phyloP scores from a whole-genome alignment of 2,113 vertebrate species.

The Albula glossodonta region DNA sequence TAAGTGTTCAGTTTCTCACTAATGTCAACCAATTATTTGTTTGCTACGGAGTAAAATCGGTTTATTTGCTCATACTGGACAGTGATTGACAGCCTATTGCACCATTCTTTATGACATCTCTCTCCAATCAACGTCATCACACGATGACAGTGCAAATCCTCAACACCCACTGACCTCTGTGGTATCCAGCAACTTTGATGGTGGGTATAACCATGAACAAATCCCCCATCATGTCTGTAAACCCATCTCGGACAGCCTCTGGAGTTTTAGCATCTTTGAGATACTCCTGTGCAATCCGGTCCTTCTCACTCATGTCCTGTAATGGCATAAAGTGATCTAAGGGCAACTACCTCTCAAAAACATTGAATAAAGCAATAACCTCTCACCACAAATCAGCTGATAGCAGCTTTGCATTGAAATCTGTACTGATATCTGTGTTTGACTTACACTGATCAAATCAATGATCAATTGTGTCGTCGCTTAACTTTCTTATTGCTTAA shows the following conservation, averaged over 20 bases:
- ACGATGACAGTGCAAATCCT: neutral
- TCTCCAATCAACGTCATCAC: neutral
- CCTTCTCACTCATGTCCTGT: conserved; percentile 49
- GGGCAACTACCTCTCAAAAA: neutral
- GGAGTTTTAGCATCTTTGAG: conserved; percentile 67
- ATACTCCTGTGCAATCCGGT: conserved; percentile 66
- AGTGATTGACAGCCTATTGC: too few species aligned
- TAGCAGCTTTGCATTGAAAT: too few species aligned
- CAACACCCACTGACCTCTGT: conserved; percentile 62
- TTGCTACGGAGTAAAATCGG: too few species aligned
- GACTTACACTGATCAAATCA: too few species aligned
- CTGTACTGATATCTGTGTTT: too few species aligned
- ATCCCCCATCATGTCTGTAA: conserved; percentile 75
- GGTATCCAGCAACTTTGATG: conserved; percentile 68
- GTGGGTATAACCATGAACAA: conserved; percentile 67
- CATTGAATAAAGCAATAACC: neutral
- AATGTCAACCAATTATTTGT: too few species aligned
- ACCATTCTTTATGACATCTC: too few species aligned
- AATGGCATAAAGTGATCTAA: neutral
- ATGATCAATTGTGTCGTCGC: too few species aligned
- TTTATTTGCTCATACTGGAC: too few species aligned
- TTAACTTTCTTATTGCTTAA: too few species aligned
- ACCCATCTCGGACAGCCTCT: conserved; percentile 61
- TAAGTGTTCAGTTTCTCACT: too few species aligned
- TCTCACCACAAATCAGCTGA: too few species aligned